Percentiles rank a stretch among this genome's conserved stretches.
These are phyloP conservation scores for Dorcus parallelipipedus DNA, from an alignment of 2,888 invertebrate species.

Conservation along the genomic window DNA sequence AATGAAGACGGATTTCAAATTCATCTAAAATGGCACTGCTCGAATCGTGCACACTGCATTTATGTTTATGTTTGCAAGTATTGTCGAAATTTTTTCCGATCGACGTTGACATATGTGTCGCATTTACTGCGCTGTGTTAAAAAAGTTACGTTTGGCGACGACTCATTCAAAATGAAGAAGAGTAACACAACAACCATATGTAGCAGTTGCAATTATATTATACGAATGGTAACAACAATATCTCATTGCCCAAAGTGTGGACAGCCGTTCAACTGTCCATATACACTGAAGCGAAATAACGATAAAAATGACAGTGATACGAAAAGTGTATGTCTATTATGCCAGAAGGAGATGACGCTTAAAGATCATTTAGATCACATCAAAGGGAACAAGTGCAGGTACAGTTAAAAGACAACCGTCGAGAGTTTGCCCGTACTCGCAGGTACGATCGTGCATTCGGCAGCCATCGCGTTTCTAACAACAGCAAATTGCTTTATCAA, in stretches of 20 bases:
- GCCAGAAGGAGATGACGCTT: not conserved
- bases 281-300: not conserved
- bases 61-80: slow-evolving; percentile 43
- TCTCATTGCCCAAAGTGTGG: slow-evolving; percentile 23
- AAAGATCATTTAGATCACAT: too few species aligned
- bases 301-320: not conserved
- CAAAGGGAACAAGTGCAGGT: not conserved
- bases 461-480: too few species aligned
- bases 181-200: slow-evolving; percentile 8
- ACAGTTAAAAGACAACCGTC: not conserved
- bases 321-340: not conserved
- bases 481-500: too few species aligned
- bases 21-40: slow-evolving; percentile 39
- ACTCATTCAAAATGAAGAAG: slow-evolving; percentile 1
- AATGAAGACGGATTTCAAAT: slow-evolving; percentile 25
- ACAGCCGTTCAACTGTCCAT: slow-evolving; percentile 3
- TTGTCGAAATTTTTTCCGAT: slow-evolving; percentile 43
- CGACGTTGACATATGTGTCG: slow-evolving; percentile 36
- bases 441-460: too few species aligned
- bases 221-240: slow-evolving; percentile 6
- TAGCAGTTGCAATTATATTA: slow-evolving; percentile 9
- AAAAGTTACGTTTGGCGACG: slow-evolving; percentile 7
- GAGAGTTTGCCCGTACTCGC: too few species aligned
- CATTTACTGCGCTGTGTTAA: slow-evolving; percentile 36
- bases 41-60: slow-evolving; percentile 33